Percentiles rank a stretch among this genome's conserved stretches.
Conservation (phyloP, 2,797 vertebrate genomes). For the Xenops minutus region DNA sequence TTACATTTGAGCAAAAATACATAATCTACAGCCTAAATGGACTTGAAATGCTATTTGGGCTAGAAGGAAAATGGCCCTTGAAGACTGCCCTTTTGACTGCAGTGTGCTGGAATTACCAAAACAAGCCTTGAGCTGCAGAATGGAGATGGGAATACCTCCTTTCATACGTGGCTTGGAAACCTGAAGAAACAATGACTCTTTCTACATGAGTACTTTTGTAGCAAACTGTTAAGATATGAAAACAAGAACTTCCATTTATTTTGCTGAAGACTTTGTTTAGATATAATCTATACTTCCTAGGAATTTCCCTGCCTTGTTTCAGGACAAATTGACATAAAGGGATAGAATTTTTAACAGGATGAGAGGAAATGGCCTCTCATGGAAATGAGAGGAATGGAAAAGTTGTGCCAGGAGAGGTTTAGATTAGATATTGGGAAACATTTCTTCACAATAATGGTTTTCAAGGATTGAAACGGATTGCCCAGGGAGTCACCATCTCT, state of each 20-base stretch:
- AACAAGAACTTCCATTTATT: not conserved
- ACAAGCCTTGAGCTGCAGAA: not conserved
- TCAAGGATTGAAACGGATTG: not conserved
- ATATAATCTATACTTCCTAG: not conserved
- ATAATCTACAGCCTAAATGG: not conserved
- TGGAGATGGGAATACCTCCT: not conserved
- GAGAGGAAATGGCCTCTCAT: not conserved
- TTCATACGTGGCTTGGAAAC: not conserved
- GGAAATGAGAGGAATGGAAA: not conserved
- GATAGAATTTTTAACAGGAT: not conserved
- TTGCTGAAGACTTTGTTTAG: not conserved
- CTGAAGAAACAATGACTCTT: not conserved
- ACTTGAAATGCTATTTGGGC: not conserved
- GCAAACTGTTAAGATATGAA: not conserved
- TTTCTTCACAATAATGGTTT: not conserved
- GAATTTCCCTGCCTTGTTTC: not conserved
- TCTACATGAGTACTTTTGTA: not conserved
- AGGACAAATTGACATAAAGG: not conserved
- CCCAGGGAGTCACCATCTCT: not conserved
- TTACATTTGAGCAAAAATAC: not conserved
- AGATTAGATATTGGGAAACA: not conserved
- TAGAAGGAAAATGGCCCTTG: not conserved
- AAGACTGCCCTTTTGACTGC: not conserved
- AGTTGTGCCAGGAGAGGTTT: not conserved
- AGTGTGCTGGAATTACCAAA: not conserved